These are phyloP conservation scores for Hemistola chrysoprasaria DNA, from an alignment of 2,888 invertebrate species.

Conservation along the genomic window DNA sequence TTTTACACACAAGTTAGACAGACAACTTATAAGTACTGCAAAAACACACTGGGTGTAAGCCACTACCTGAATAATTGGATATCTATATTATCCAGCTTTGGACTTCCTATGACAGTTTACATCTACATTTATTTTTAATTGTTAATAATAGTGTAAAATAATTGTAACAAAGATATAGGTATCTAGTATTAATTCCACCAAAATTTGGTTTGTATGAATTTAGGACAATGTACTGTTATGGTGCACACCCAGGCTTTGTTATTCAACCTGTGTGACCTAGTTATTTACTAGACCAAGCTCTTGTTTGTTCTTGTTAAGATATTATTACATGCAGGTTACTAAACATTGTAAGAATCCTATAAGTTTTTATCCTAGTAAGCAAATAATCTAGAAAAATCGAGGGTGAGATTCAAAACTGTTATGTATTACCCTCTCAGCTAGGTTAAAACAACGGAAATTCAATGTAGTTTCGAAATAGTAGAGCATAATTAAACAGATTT, in stretches of 20 bases:
- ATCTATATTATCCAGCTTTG: too few species aligned
- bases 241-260: constrained; percentile 13
- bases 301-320: constrained; percentile 1
- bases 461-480: background rate
- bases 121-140: too few species aligned
- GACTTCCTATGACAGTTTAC: too few species aligned
- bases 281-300: constrained; percentile 6
- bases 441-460: background rate
- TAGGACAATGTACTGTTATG: constrained; percentile 24
- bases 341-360: constrained; percentile 1
- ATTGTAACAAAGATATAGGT: too few species aligned
- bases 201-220: constrained; percentile 2
- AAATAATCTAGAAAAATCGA: constrained; percentile 7
- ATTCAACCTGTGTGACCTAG: constrained; percentile 24
- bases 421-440: background rate
- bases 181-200: too few species aligned
- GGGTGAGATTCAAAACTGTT: constrained; percentile 4
- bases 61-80: too few species aligned
- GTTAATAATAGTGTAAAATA: too few species aligned
- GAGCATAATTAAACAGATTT: background rate
- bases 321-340: background rate
- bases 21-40: too few species aligned
- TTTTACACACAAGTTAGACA: too few species aligned
- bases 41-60: too few species aligned
- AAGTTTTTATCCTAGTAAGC: background rate